Evolutionary conservation across 2,113 vertebrate species (phyloP), one percentile per base, ranked within the genome.

Genomic region (Typhlomys cinereus): DNA sequence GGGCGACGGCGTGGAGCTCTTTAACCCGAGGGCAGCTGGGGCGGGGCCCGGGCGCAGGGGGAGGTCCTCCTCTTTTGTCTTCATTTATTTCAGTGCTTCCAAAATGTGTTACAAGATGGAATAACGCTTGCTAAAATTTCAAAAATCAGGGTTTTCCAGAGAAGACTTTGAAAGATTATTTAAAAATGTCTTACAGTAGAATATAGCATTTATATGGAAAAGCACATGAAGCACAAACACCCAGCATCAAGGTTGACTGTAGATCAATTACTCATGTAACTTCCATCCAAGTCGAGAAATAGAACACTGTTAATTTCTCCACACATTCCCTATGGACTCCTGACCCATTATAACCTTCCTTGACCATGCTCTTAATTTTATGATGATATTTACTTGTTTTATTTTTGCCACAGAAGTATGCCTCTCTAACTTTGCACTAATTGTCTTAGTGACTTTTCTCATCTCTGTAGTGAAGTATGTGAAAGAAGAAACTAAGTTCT

Each of bases 21-120:
- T n/a, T n/a, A n/a, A n/a, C n/a, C n/a, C n/a, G n/a, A n/a, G n/a
- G n/a, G n/a, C n/a, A n/a, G n/a, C n/a, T n/a, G n/a, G n/a, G n/a
- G n/a, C n/a, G n/a, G n/a, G n/a, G n/a, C n/a, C n/a, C n/a, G 52
- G 52, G 52, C 52, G 52, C n/a, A 17, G 52, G 52, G 17, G 17
- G n/a, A n/a, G n/a, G n/a, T n/a, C 44, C 50, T n/a, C n/a, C n/a
- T n/a, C 57, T 12, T 80, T 87, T 39, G 7, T 74, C 70, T 81
- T 50, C 75, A 91, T 80, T 89, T 91, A 92, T 70, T 70, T 48
- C 85, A 75, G 44, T 44, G 71, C 48, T 89, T 82, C 20, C 23
- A 81, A 89, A 89, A 76, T 76, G 36, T 66, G 59, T 91, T 94
- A 50, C 54, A 79, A 64, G 39, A 71, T 84, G 31, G 59, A 89